Conservation (phyloP, 2,797 vertebrate genomes). For the Urophycis tenuis region DNA sequence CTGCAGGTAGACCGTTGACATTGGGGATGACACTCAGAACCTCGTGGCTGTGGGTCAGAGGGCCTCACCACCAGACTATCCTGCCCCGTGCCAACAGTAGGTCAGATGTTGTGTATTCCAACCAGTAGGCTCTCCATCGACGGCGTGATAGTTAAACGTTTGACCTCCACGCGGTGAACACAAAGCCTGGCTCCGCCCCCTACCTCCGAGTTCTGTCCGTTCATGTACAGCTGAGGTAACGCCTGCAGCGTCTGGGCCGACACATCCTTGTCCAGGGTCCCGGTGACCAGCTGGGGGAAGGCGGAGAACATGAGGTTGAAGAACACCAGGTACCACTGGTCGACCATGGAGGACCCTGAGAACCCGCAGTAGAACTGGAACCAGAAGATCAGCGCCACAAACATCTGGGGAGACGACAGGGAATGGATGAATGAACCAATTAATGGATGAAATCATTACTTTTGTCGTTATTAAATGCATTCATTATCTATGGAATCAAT, state of each 20-base stretch:
- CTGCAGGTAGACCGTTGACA: too few species aligned
- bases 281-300: constrained; percentile 93
- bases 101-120: neutral
- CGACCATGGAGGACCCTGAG: constrained; percentile 93
- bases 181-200: neutral
- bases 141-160: too few species aligned
- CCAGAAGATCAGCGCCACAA: constrained; percentile 96
- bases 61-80: too few species aligned
- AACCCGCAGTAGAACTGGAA: constrained; percentile 99
- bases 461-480: neutral
- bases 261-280: constrained; percentile 91
- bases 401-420: constrained; percentile 79
- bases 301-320: constrained; percentile 98
- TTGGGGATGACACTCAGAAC: too few species aligned
- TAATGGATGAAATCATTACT: too few species aligned
- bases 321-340: constrained; percentile 99
- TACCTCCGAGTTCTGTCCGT: constrained; percentile 92
- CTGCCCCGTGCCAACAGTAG: too few species aligned
- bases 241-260: constrained; percentile 79
- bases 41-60: too few species aligned
- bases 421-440: neutral
- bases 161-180: neutral
- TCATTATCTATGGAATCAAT: neutral
- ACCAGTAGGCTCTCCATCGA: too few species aligned
- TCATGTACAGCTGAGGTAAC: constrained; percentile 87